phyloP scores from a whole-genome alignment of 1,140 invertebrate genomes.

The Temnothorax nylanderi region DNA sequence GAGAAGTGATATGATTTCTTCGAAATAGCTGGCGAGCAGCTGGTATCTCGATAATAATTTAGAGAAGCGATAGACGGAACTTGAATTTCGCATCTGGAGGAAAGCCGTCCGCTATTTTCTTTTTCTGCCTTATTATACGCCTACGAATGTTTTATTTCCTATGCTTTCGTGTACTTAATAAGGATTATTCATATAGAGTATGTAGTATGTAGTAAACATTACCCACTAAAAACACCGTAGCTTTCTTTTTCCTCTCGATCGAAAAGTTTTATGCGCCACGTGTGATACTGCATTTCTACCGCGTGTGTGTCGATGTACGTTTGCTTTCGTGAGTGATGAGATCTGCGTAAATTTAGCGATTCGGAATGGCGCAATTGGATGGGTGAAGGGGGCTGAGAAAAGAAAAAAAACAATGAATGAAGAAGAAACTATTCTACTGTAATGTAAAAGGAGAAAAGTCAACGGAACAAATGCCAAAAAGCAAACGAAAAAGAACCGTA shows the following conservation, averaged over 20 bases:
- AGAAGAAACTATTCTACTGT: neutral
- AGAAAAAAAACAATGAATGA: neutral
- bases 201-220: conserved; percentile 85
- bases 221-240: conserved; percentile 83
- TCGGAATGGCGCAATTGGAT: conserved; percentile 52
- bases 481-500: conserved; percentile 37
- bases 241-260: conserved; percentile 66
- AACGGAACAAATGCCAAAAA: conserved; percentile 47
- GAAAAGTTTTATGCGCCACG: conserved; percentile 66
- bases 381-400: conserved; percentile 27
- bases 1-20: neutral
- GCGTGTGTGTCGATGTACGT: conserved; percentile 1
- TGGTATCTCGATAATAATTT: neutral
- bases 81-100: conserved; percentile 78
- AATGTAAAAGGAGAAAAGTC: neutral
- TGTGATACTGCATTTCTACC: neutral
- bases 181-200: conserved; percentile 84
- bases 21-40: neutral
- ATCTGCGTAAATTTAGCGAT: conserved; percentile 52
- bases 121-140: conserved; percentile 79
- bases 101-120: conserved; percentile 76
- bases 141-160: conserved; percentile 82
- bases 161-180: conserved; percentile 84
- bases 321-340: neutral
- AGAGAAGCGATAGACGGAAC: neutral